Conservation (phyloP, 1,140 invertebrate genomes). For the Heliconius hewitsoni region DNA sequence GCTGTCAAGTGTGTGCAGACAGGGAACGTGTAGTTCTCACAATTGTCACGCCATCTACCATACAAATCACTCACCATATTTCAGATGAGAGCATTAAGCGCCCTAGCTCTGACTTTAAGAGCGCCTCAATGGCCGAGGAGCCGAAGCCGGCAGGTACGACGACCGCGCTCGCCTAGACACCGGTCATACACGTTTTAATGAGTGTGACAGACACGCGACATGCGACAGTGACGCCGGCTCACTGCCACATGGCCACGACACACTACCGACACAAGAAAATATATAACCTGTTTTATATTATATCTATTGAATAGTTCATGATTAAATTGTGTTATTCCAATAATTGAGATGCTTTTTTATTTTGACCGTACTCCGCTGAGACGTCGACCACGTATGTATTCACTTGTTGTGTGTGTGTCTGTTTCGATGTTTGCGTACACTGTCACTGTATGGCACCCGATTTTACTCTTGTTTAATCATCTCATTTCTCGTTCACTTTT, state of each 20-base stretch:
- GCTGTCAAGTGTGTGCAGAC: slow-evolving; percentile 45
- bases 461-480: slow-evolving; percentile 58
- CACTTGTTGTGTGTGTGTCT: slow-evolving; percentile 79
- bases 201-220: slow-evolving; percentile 67
- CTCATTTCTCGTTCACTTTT: slow-evolving; percentile 68
- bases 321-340: slow-evolving; percentile 81
- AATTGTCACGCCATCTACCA: slow-evolving; percentile 64
- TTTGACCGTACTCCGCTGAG: slow-evolving; percentile 80
- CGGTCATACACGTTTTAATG: slow-evolving; percentile 70
- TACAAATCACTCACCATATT: slow-evolving; percentile 77
- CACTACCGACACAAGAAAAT: slow-evolving; percentile 76
- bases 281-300: slow-evolving; percentile 81
- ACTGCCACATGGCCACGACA: slow-evolving; percentile 75
- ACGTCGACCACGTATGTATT: slow-evolving; percentile 80
- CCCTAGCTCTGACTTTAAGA: slow-evolving; percentile 80
- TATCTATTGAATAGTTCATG: slow-evolving; percentile 78
- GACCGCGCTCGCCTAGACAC: slow-evolving; percentile 73
- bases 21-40: slow-evolving; percentile 60
- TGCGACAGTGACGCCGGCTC: slow-evolving; percentile 65
- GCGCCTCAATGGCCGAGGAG: slow-evolving; percentile 72
- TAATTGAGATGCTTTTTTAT: slow-evolving; percentile 81
- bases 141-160: slow-evolving; percentile 75
- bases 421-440: slow-evolving; percentile 79
- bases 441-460: slow-evolving; percentile 71
- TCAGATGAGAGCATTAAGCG: slow-evolving; percentile 80